These are phyloP conservation scores for Hirtodrosophila histrioides DNA, from an alignment of 2,888 invertebrate genomes.

Conservation along the genomic window DNA sequence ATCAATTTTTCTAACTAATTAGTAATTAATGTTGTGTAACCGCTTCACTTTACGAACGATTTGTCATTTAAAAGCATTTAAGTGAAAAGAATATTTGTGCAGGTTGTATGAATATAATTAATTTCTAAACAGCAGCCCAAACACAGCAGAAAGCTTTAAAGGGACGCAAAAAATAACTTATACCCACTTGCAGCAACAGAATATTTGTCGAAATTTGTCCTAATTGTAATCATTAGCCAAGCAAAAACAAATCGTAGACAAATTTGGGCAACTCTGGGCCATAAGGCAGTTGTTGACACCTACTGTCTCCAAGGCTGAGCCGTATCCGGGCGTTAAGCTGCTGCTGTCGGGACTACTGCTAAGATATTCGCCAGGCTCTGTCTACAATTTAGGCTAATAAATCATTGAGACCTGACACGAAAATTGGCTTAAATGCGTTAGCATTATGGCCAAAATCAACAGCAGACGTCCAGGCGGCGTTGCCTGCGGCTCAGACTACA, in stretches of 20 bases:
- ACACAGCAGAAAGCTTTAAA: background rate
- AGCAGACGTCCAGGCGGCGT: constrained; percentile 43
- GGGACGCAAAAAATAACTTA: constrained; percentile 1
- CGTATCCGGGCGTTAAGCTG: constrained; percentile 46
- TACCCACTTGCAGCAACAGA: background rate
- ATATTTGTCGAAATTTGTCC: constrained; percentile 46
- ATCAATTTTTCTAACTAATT: no score
- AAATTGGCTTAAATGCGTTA: constrained; percentile 79
- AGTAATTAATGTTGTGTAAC: no score
- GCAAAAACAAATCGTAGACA: constrained; percentile 66
- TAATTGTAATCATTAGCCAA: constrained; percentile 72
- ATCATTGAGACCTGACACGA: constrained; percentile 71
- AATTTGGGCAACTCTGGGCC: constrained; percentile 63
- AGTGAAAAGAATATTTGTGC: no score
- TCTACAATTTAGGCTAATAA: constrained; percentile 66
- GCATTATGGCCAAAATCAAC: constrained; percentile 71
- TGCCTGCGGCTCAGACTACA: background rate
- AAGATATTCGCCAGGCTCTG: constrained; percentile 17
- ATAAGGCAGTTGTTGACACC: constrained; percentile 67
- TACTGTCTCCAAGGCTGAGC: constrained; percentile 26
- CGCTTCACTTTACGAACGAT: no score
- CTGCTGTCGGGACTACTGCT: constrained; percentile 8
- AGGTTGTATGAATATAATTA: no score
- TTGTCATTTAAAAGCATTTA: no score
- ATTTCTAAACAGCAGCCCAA: no score